Percentiles rank a stretch among this genome's conserved stretches.
phyloP scores from a whole-genome alignment of 2,797 vertebrate species.

The Peromyscus nudipes region DNA sequence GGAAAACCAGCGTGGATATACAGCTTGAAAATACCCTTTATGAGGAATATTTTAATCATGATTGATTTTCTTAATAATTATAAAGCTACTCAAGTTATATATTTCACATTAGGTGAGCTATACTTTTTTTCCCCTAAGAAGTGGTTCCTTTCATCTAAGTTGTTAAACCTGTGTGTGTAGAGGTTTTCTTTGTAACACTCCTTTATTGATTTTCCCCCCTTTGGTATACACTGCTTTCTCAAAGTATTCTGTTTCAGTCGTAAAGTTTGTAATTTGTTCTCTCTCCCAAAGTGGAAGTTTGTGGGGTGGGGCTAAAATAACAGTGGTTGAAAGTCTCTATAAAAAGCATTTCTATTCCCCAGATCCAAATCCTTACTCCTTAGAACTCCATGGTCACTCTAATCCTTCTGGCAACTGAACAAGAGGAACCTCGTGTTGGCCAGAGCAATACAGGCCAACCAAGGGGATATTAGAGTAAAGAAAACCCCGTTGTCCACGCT shows the following conservation, averaged over 20 bases:
- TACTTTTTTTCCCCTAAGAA: neutral
- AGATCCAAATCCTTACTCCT: neutral
- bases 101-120: neutral
- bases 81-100: neutral
- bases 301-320: neutral
- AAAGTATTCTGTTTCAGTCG: neutral
- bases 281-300: neutral
- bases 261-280: neutral
- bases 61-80: constrained; percentile 20
- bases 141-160: neutral
- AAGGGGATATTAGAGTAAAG: neutral
- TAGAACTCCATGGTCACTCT: no score
- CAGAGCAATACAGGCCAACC: neutral
- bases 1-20: neutral
- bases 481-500: fast-evolving
- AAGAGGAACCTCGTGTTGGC: neutral
- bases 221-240: neutral
- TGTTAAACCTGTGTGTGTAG: neutral
- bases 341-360: neutral
- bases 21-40: neutral
- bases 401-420: neutral
- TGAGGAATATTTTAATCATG: neutral
- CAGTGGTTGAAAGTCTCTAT: neutral
- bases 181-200: neutral
- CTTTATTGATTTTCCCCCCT: neutral